Conservation (phyloP, 1,140 invertebrate genomes). For the Drosophila tropicalis region DNA sequence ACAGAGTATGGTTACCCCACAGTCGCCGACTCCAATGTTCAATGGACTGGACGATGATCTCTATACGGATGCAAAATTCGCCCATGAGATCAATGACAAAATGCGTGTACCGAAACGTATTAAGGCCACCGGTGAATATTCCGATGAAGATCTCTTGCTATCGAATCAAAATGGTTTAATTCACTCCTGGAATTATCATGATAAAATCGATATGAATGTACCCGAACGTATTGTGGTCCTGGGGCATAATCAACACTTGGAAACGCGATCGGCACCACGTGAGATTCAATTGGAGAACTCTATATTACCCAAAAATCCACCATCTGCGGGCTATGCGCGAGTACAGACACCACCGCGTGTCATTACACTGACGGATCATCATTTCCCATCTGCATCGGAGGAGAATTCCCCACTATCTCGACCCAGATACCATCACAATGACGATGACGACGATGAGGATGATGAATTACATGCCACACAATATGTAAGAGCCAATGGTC, state of each 20-base stretch:
- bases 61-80: constrained; percentile 88
- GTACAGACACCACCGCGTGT: constrained; percentile 92
- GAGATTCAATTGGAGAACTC: constrained; percentile 93
- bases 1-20: constrained; percentile 84
- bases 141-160: constrained; percentile 86
- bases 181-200: constrained; percentile 87
- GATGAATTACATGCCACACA: constrained; percentile 59
- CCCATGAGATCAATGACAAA: constrained; percentile 89
- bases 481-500: constrained; percentile 74
- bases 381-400: constrained; percentile 90
- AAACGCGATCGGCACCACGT: constrained; percentile 90
- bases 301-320: constrained; percentile 88
- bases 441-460: constrained; percentile 66
- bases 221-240: constrained; percentile 94
- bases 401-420: constrained; percentile 77
- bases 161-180: constrained; percentile 85
- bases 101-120: constrained; percentile 92
- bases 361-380: constrained; percentile 92
- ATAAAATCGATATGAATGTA: constrained; percentile 94
- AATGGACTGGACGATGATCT: constrained; percentile 86
- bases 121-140: constrained; percentile 87
- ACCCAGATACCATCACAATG: constrained; percentile 45
- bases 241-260: constrained; percentile 92
- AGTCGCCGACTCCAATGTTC: constrained; percentile 85
- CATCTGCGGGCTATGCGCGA: constrained; percentile 86